Base-by-base conservation (phyloP, 2,113 vertebrate species). In the Tenebrosternarchus preto region DNA sequence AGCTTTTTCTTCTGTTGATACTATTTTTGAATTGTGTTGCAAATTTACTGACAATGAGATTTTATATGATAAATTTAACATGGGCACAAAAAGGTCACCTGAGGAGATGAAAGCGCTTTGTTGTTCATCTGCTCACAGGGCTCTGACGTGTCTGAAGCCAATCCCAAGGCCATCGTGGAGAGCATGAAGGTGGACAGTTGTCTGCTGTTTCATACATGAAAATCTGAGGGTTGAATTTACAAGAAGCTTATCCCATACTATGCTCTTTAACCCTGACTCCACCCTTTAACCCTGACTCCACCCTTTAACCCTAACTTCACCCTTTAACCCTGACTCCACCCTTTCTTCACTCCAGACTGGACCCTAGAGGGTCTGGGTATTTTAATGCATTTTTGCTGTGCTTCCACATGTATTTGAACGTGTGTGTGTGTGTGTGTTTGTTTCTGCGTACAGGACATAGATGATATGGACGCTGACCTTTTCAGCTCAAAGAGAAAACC, bases 401-500 rank as follows among this genome's bases (percentile, higher is more conserved):
- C 1, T 8, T 20, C 53, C 46, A 4, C 19, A 27, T 33, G 15
- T 57, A 12, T 78, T 24, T 22, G 33, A 5, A 6, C 24, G 59
- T 64, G 17, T 19, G 56, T 33, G 20, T 55, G 9, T 0, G 9
- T 33, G 16, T 64, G 63, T 79, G 31, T 27, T 39, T 60, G 9
- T 71, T 11, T 17, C 74, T 70, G 15, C 2, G 71, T 64, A 20
- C 86, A 97, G 96, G 91, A 94, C 66, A 91, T 95, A 39, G 95
- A 96, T 0, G 93, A 94, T 31, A 90, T 96, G 94, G 96, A 96
- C 2, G 93, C 92, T 3, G 93, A 95, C 20, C 88, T 96, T 57
- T 91, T 97, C 73, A 84, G 90, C 56, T 85, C 89, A 33, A 90
- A 87, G 33, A 92, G 87, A 82, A 95, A 92, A 80, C 81, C 88